Percentiles rank a stretch among this genome's conserved stretches.
Conservation (phyloP, 2,888 invertebrate species). For the Ectemnius lituratus region DNA sequence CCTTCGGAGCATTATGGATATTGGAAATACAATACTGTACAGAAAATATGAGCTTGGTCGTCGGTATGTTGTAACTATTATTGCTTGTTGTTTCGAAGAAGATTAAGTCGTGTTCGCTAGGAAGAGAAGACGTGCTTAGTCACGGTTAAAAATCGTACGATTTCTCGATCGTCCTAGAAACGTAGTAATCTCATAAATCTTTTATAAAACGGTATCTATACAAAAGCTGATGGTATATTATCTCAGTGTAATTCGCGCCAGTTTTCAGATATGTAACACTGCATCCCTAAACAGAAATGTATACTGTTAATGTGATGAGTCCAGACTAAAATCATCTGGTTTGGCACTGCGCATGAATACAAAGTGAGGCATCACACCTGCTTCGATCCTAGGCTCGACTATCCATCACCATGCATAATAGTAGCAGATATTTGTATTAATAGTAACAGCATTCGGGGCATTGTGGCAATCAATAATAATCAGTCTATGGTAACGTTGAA, state of each 20-base stretch:
- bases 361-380: constrained; percentile 61
- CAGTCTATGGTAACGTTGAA: constrained; percentile 48
- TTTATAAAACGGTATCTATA: constrained; percentile 60
- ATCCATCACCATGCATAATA: constrained; percentile 59
- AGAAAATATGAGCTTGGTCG: constrained; percentile 9
- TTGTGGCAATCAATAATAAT: constrained; percentile 40
- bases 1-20: not conserved
- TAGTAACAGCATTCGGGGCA: constrained; percentile 45
- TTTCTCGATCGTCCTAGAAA: constrained; percentile 54
- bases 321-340: constrained; percentile 29
- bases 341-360: constrained; percentile 68
- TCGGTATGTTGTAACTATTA: constrained; percentile 10
- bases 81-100: constrained; percentile 28
- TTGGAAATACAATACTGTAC: constrained; percentile 7
- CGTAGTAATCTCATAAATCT: constrained; percentile 58
- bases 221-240: constrained; percentile 43
- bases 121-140: constrained; percentile 30
- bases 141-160: constrained; percentile 41
- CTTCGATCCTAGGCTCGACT: constrained; percentile 66
- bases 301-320: constrained; percentile 14
- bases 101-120: constrained; percentile 33
- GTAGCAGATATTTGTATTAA: constrained; percentile 47
- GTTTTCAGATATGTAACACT: constrained; percentile 43
- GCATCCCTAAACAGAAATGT: constrained; percentile 17
- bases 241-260: constrained; percentile 32